A percentile compares a stretch with the other conserved stretches of the same genome.
phyloP scores from a whole-genome alignment of 2,113 vertebrate species.

The Heterocephalus glaber region DNA sequence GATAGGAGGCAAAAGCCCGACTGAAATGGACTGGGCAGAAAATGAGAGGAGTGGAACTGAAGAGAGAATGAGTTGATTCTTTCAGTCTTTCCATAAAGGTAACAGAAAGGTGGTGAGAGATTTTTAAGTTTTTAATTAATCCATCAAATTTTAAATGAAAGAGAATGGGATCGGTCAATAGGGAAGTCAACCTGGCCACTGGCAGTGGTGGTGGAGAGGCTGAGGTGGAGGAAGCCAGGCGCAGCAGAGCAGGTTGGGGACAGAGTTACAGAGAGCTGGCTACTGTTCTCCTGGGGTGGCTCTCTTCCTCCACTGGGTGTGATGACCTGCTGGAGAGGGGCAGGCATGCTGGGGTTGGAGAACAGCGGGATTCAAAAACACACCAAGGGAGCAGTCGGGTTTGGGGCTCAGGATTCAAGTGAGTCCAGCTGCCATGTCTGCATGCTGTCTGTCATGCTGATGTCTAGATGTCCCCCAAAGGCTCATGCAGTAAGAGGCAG shows the following conservation, averaged over 20 bases:
- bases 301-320: not conserved
- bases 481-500: no score
- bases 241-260: rapidly evolving
- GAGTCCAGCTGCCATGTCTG: not conserved
- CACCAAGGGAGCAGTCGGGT: no score
- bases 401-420: not conserved
- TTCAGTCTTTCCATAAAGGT: not conserved
- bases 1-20: not conserved
- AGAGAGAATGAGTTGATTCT: not conserved
- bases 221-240: not conserved
- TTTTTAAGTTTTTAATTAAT: not conserved
- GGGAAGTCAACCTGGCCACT: not conserved
- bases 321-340: no score
- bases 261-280: not conserved
- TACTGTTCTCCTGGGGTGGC: not conserved
- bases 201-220: no score
- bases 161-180: rapidly evolving
- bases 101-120: no score
- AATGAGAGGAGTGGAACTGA: not conserved
- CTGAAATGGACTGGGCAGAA: not conserved
- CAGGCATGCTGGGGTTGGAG: no score
- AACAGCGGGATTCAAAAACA: no score
- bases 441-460: not conserved
- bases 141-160: not conserved
- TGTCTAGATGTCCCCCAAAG: not conserved